Base-by-base conservation (phyloP, 2,113 vertebrate species). In the Hippoglossus stenolepis region DNA sequence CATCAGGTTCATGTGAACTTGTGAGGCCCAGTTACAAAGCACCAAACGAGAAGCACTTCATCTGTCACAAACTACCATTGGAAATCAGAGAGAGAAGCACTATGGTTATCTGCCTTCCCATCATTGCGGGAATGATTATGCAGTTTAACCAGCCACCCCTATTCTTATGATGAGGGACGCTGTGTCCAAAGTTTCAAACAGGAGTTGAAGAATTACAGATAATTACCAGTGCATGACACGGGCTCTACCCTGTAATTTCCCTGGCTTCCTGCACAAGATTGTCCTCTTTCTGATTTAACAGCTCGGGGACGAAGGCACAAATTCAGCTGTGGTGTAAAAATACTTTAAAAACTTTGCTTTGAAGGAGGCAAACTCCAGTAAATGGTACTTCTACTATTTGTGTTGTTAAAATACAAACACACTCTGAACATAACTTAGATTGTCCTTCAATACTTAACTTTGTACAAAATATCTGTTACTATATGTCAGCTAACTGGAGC, bases 171-270 rank as follows among this genome's bases (percentile, higher is more conserved):
- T n/a, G 47, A 63, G 59, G 67, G 65, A 77, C 62, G 65, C 73
- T 21, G 43, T 63, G 76, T 51, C 77, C 79, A 60, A 82, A 87
- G 88, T 84, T 83, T 85, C 40, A 68, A 89, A 69, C n/a, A 20
- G 86, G 82, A 87, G 76, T 83, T 70, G 64, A 90, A 89, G 87
- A 90, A 90, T 77, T 87, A 83, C 73, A 68, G 64, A 89, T 91
- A 93, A 93, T 92, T 90, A 89, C 85, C 65, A 58, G 82, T 56
- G 86, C 85, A 92, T 90, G 91, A 88, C 84, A 89, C 31, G 76
- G 81, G 85, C 82, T 89, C 64, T 91, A 86, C 87, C 85, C 90
- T 89, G 75, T 87, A 92, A 94, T 94, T 93, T 91, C 40, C 82
- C 60, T 61, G 53, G 77, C 86, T 92, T 94, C 90, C 91, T 90